Conservation (phyloP, 2,888 invertebrate species). For the Philereme transversata region DNA sequence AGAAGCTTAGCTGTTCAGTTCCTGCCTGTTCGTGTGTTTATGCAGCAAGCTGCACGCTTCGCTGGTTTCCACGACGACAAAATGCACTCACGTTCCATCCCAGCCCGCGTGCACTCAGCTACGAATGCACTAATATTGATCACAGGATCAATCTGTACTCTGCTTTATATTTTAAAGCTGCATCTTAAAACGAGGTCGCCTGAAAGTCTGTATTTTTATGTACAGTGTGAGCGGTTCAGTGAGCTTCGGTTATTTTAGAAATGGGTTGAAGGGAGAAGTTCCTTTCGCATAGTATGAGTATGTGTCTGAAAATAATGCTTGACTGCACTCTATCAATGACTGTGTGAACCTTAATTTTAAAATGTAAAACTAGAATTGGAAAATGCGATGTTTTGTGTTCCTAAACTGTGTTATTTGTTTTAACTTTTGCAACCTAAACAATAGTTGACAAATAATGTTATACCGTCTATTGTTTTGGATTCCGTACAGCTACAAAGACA, state of each 20-base stretch:
- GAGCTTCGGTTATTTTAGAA: constrained; percentile 29
- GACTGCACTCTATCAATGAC: neutral
- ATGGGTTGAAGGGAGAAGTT: constrained; percentile 17
- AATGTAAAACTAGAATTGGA: too few species aligned
- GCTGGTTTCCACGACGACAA: constrained; percentile 75
- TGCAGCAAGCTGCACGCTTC: constrained; percentile 65
- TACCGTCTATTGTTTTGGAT: constrained; percentile 12
- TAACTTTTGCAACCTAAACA: too few species aligned
- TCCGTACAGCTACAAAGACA: constrained; percentile 9
- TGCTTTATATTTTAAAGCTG: constrained; percentile 42
- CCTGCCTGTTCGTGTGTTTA: constrained; percentile 61
- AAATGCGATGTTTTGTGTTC: too few species aligned
- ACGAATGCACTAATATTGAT: constrained; percentile 74
- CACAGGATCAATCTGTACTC: constrained; percentile 53
- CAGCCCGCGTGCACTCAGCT: constrained; percentile 63
- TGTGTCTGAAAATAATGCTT: constrained; percentile 8
- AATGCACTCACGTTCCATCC: constrained; percentile 76
- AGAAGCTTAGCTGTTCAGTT: constrained; percentile 57
- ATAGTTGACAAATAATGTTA: neutral
- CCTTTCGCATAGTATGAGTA: constrained; percentile 4
- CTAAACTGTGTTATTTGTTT: too few species aligned
- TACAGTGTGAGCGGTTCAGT: constrained; percentile 29
- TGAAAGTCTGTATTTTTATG: constrained; percentile 35
- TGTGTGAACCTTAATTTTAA: neutral
- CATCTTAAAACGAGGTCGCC: constrained; percentile 38